Evolutionary conservation across 2,113 vertebrate species (phyloP), one percentile per base, ranked within the genome.

Genomic region (Mohoua ochrocephala): DNA sequence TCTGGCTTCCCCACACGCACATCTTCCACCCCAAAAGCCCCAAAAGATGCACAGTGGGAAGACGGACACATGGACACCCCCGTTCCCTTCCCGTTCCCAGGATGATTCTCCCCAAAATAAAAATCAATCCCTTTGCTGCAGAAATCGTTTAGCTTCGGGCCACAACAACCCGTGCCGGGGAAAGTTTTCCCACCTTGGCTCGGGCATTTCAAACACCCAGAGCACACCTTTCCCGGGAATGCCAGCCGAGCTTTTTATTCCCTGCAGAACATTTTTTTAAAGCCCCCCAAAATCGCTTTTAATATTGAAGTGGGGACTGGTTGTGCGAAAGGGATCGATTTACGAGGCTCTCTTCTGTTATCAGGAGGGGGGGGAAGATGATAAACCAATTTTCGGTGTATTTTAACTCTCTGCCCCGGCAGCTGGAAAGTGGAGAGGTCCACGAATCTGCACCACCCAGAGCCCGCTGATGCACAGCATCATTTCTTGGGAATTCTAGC

Each of bases 1-100:
- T 8, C 18, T 14, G 3, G 0, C 13, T 85, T 81, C 59, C 7
- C 1, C 14, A 41, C 56, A 23, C 7, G 0, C 41, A 19, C 22
- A 14, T 20, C 41, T 13, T 27, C 60, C 63, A 56, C 56, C 15
- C 33, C 67, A 35, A 57, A 45, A 84, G 54, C 64, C 47, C 54
- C 53, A 21, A 35, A 59, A 94, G 59, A 64, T 54, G 65, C 10
- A 0, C 52, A 47, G 10, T 3, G 54, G 84, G n/a, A 27, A 24
- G 20, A 23, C 5, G 37, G 28, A 39, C 39, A 28, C 28, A 2
- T 1, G 47, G 24, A 71, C n/a, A 19, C 4, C 3, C 28, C 70
- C 31, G 3, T 60, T 78, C 73, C 23, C 21, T 65, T 63, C 84
- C 89, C 53, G 1, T 60, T 89, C 65, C 84, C 69, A 74, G 73